Evolutionary conservation across 2,113 vertebrate species (phyloP).

Genomic region (Macquaria australasica): DNA sequence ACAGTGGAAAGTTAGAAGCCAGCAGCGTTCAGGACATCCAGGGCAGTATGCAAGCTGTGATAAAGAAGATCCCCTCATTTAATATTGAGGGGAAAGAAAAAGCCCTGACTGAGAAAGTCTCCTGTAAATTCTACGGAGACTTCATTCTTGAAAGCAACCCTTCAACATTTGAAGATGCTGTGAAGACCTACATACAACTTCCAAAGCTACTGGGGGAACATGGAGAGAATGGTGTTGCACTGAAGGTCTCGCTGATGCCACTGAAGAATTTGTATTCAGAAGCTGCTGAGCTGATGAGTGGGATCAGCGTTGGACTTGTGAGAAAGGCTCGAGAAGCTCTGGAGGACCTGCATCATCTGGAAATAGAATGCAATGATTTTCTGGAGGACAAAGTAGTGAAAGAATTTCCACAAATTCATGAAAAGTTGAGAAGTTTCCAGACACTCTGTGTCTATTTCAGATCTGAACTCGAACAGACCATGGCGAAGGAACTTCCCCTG

Average conservation of each 20-base stretch:
- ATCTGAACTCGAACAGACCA: too few species aligned
- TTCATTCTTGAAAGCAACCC: constrained; percentile 20
- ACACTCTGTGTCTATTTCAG: too few species aligned
- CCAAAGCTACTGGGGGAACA: constrained; percentile 27
- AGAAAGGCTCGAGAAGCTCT: not conserved
- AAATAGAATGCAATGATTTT: constrained; percentile 50
- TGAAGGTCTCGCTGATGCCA: constrained; percentile 26
- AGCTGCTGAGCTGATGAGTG: not conserved
- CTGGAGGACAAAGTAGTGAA: not conserved
- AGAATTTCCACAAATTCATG: constrained; percentile 45
- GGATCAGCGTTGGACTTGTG: not conserved
- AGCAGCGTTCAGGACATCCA: not conserved
- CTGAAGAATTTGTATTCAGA: not conserved
- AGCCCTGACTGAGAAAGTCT: not conserved
- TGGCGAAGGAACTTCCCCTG: not conserved
- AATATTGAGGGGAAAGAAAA: not conserved
- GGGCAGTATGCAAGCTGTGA: constrained; percentile 14
- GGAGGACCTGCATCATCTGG: too few species aligned
- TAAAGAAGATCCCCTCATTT: constrained; percentile 22
- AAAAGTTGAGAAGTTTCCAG: not conserved
- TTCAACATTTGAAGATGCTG: constrained; percentile 5
- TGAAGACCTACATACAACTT: constrained; percentile 7
- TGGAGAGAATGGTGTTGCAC: not conserved
- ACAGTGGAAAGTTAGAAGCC: constrained; percentile 23
- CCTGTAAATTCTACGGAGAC: constrained; percentile 46